Base-by-base conservation (phyloP, 2,113 vertebrate species). In the Dasypus novemcinctus region DNA sequence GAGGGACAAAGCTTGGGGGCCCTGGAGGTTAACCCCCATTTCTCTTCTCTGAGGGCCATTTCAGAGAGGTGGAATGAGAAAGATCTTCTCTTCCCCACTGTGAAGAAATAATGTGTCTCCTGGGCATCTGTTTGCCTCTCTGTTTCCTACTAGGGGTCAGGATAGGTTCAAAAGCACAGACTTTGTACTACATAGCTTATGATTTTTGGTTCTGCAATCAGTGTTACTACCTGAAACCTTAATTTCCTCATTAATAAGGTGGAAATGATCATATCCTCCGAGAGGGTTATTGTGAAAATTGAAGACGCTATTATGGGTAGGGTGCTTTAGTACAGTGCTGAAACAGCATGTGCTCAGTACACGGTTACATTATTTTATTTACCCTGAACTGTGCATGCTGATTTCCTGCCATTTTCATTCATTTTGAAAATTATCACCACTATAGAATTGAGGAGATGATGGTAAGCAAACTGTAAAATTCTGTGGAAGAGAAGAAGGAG, bases 371-470 rank as follows among this genome's bases (percentile, higher is more conserved):
- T 27, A n/a, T 43, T 79, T 84, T 59, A n/a, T 71, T 89, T 79
- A 71, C 76, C 86, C 57, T 82, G 74, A 66, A 87, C 36, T 54
- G 74, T 63, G 10, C 49, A 36, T 54, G 92, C 74, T 92, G 36
- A 78, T 84, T 52, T 78, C 33, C 49, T 17, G 20, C 25, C 71
- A 69, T 90, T 74, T 81, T 89, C 41, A 57, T 57, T 82, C 63
- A 64, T 23, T 63, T 69, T 96, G 80, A 94, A 95, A 81, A 74
- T 52, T 75, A 18, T 27, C 69, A 83, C 29, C 74, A 61, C 27
- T 90, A 64, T 87, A 91, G 80, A 94, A 75, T 18, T 59, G 54
- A 87, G 54, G 84, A 17, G 74, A 79, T 66, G 29, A 43, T 54
- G 1, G 72, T 68, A 83, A 83, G 61, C 25, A 72, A 90, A 49